Percentiles rank a stretch among this genome's conserved stretches.
These are phyloP conservation scores for Xestia c-nigrum DNA, from an alignment of 2,888 invertebrate species.

Conservation along the genomic window DNA sequence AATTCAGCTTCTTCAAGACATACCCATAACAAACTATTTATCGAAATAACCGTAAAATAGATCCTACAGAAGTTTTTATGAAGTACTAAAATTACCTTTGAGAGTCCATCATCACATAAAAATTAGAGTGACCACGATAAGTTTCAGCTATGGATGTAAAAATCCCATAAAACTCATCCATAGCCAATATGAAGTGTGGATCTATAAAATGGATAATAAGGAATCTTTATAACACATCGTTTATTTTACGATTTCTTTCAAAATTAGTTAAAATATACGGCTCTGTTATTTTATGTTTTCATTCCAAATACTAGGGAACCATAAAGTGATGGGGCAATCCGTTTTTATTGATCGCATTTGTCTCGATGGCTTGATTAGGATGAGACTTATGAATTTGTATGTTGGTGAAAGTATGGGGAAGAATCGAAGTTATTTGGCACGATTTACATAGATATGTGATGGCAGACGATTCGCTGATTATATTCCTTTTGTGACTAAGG, in stretches of 20 bases:
- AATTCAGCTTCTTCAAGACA: constrained; percentile 13
- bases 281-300: constrained; percentile 49
- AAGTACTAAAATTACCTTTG: constrained; percentile 56
- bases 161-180: constrained; percentile 58
- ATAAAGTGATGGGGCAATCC: constrained; percentile 41
- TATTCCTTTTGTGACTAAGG: not conserved
- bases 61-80: constrained; percentile 58
- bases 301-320: constrained; percentile 52
- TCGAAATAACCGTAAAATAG: constrained; percentile 43
- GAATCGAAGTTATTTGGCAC: not conserved
- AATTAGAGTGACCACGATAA: constrained; percentile 62
- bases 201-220: constrained; percentile 57
- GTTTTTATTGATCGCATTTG: constrained; percentile 60
- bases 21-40: constrained; percentile 22
- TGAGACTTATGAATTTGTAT: constrained; percentile 34
- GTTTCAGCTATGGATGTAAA: constrained; percentile 55
- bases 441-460: constrained; percentile 15
- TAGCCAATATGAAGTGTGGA: constrained; percentile 59
- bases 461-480: not conserved
- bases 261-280: constrained; percentile 58
- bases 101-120: constrained; percentile 60
- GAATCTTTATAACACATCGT: constrained; percentile 53
- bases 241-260: constrained; percentile 62
- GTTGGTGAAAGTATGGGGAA: constrained; percentile 10
- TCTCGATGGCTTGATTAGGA: constrained; percentile 56